A percentile compares a stretch with the other conserved stretches of the same genome.
Conservation (phyloP, 2,113 vertebrate genomes). For the Podilymbus podiceps region DNA sequence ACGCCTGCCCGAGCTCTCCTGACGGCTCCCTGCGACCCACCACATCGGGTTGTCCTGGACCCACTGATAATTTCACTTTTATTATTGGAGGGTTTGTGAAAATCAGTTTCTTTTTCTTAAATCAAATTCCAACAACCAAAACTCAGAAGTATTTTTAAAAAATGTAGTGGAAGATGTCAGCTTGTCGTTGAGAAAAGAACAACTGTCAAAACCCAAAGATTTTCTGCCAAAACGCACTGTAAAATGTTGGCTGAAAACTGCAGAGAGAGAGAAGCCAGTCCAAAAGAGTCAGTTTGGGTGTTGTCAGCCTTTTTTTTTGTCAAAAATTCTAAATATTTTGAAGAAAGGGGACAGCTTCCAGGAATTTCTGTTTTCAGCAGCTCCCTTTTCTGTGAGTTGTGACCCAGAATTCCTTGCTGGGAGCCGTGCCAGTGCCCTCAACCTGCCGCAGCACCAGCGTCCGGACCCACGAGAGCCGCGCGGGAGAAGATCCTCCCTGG, state of each 20-base stretch:
- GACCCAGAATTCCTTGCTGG: not conserved
- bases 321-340: slow-evolving; percentile 44
- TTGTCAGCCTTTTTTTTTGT: slow-evolving; percentile 29
- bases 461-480: accelerated
- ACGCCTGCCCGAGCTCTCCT: accelerated
- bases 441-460: accelerated
- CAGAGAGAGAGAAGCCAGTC: not conserved
- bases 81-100: not conserved
- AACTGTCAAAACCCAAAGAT: slow-evolving; percentile 55
- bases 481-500: not conserved
- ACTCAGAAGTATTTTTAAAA: not conserved
- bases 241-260: slow-evolving; percentile 23
- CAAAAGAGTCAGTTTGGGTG: slow-evolving; percentile 36
- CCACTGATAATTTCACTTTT: not conserved
- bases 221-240: slow-evolving; percentile 51
- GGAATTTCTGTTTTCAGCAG: not conserved
- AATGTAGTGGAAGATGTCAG: not conserved
- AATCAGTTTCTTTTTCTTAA: not conserved
- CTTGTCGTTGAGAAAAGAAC: slow-evolving; percentile 55
- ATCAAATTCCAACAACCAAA: not conserved
- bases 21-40: accelerated
- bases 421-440: accelerated
- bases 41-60: accelerated
- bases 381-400: not conserved
- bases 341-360: not conserved